phyloP scores from a whole-genome alignment of 2,888 invertebrate species.

The Punctoribates punctum region DNA sequence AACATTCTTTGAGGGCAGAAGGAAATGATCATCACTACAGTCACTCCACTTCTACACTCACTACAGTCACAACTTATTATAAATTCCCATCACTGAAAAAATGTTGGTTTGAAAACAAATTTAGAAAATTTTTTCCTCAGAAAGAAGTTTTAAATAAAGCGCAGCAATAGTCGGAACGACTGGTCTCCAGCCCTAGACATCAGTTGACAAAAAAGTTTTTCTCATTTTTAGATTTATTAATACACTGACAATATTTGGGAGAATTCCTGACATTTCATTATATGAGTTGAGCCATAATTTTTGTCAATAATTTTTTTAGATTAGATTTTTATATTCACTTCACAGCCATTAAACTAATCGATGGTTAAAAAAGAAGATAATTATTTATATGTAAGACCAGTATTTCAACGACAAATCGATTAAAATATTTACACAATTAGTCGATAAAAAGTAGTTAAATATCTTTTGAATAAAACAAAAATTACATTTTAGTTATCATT shows the following conservation, averaged over 20 bases:
- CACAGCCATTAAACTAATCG: not conserved
- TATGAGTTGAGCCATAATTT: not conserved
- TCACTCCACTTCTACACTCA: too few relatives aligned
- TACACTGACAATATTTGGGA: too few relatives aligned
- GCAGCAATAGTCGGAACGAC: not conserved
- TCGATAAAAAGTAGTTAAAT: too few relatives aligned
- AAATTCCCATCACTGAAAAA: slow-evolving; percentile 13
- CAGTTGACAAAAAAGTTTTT: not conserved
- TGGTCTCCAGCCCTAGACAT: not conserved
- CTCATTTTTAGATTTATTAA: not conserved
- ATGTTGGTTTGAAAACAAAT: slow-evolving; percentile 19
- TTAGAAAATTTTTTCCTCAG: slow-evolving; percentile 5
- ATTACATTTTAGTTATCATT: too few relatives aligned
- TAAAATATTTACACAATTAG: too few relatives aligned
- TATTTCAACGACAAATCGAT: too few relatives aligned
- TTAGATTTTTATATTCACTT: not conserved
- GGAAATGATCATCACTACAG: not conserved
- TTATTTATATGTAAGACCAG: too few relatives aligned
- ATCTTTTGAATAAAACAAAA: too few relatives aligned
- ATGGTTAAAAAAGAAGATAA: too few relatives aligned
- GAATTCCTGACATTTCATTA: not conserved
- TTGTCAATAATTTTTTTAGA: not conserved
- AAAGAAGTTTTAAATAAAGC: not conserved
- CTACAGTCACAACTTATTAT: not conserved
- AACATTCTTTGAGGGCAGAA: slow-evolving; percentile 23